Conservation (phyloP, 1,140 invertebrate species). For the Drosophila trapezifrons region DNA sequence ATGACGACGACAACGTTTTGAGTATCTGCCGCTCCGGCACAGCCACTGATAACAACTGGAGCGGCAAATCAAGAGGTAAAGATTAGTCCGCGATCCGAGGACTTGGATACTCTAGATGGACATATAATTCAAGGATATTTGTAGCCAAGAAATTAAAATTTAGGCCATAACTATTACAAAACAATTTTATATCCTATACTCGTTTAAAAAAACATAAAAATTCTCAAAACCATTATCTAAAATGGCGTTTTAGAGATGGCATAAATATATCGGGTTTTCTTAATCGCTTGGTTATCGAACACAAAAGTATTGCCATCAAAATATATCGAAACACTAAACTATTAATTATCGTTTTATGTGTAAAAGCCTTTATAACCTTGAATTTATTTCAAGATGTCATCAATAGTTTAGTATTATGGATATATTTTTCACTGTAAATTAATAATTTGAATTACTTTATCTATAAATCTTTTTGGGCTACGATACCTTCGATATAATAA, state of each 20-base stretch:
- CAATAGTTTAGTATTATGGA: too few relatives aligned
- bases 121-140: neutral
- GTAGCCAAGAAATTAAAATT: neutral
- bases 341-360: too few relatives aligned
- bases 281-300: neutral
- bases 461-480: too few relatives aligned
- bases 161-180: too few relatives aligned
- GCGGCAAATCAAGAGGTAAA: constrained; percentile 58
- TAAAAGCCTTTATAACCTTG: too few relatives aligned
- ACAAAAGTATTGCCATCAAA: neutral
- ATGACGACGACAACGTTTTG: constrained; percentile 60
- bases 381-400: too few relatives aligned
- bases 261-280: neutral
- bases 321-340: neutral
- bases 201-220: too few relatives aligned
- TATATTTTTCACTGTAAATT: too few relatives aligned
- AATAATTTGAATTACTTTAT: too few relatives aligned
- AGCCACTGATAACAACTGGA: constrained; percentile 60
- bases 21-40: constrained; percentile 51
- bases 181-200: too few relatives aligned
- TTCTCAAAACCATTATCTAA: neutral
- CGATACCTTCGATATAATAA: too few relatives aligned
- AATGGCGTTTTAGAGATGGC: neutral
- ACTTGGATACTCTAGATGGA: constrained; percentile 4
- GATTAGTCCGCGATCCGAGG: constrained; percentile 4